Evolutionary conservation across 2,113 vertebrate species (phyloP).

Genomic region (Chinchilla lanigera): DNA sequence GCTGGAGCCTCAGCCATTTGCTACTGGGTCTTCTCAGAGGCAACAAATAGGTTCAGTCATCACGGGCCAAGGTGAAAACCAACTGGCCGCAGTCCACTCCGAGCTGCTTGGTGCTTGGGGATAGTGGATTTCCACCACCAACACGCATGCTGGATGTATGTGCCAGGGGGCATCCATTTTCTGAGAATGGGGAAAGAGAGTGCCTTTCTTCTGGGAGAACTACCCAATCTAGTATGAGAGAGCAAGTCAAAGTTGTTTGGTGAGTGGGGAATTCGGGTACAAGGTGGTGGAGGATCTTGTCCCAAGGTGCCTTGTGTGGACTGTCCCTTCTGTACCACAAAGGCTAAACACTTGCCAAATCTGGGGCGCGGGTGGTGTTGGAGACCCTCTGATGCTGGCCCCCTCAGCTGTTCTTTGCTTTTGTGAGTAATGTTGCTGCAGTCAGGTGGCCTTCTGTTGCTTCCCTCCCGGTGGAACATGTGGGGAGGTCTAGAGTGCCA

Average conservation of each 20-base stretch:
- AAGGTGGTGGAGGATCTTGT: not conserved
- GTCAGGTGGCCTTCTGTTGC: too few relatives aligned
- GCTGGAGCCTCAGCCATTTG: not conserved
- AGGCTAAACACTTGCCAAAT: not conserved
- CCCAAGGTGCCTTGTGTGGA: not conserved
- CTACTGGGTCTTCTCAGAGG: not conserved
- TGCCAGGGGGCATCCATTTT: not conserved
- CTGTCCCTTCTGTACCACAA: not conserved
- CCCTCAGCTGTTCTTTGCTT: not conserved
- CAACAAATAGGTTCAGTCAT: not conserved
- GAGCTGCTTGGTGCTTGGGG: not conserved
- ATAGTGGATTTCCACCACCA: not conserved
- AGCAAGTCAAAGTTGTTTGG: not conserved
- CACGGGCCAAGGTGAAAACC: not conserved
- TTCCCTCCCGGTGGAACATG: not conserved
- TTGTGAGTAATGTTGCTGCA: not conserved
- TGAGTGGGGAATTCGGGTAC: not conserved
- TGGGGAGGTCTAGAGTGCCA: not conserved
- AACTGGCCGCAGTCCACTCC: not conserved
- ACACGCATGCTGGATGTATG: not conserved
- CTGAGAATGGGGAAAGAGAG: not conserved
- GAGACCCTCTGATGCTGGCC: rapidly evolving
- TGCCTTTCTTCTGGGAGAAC: not conserved
- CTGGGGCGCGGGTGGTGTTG: not conserved
- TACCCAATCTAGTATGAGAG: not conserved